Evolutionary conservation across 1,140 invertebrate species (phyloP), one percentile per base, ranked within the genome.

Genomic region (Muscidifurax raptorellus): DNA sequence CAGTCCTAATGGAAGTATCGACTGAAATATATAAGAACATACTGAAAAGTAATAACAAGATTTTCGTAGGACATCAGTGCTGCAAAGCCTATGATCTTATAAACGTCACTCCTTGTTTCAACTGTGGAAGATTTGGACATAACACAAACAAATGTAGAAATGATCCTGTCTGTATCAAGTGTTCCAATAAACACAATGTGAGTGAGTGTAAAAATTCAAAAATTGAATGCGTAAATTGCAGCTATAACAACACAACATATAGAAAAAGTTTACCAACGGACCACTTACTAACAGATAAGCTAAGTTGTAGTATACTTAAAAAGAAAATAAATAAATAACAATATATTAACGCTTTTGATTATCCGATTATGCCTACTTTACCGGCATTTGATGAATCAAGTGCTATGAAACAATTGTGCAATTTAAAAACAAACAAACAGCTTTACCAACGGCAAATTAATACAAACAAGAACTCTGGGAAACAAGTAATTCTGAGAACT

Each of bases 261-360:
- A 66, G 64, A 66, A 66, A 9, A 66, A 66, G n/a, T 22, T n/a
- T 66, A 69, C 66, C 66, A n/a, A 69, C 66, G 25, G 66, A 69
- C 25, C 66, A 69, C 25, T 69, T 69, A 25, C 2, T n/a, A 27
- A 69, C 66, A 13, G 66, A 69, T 27, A 69, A n/a, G 25, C 10
- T 69, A 2, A 69, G 25, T 5, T 69, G 66, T 25, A 28, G 22
- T 69, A 69, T 27, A n/a, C 25, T 69, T 12, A 69, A 25, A n/a
- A 69, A 69, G 9, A 69, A 69, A 69, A 69, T 69, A 69, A 69
- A n/a, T n/a, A n/a, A n/a, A n/a, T n/a, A 69, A 69, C 0, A 69
- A 69, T 69, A 69, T 12, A 69, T n/a, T 25, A 69, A 69, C 66
- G 25, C 66, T n/a, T 25, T 27, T 25, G 66, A 69, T 69, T 69